phyloP scores from a whole-genome alignment of 2,113 vertebrate genomes.

The Axis porcinus region DNA sequence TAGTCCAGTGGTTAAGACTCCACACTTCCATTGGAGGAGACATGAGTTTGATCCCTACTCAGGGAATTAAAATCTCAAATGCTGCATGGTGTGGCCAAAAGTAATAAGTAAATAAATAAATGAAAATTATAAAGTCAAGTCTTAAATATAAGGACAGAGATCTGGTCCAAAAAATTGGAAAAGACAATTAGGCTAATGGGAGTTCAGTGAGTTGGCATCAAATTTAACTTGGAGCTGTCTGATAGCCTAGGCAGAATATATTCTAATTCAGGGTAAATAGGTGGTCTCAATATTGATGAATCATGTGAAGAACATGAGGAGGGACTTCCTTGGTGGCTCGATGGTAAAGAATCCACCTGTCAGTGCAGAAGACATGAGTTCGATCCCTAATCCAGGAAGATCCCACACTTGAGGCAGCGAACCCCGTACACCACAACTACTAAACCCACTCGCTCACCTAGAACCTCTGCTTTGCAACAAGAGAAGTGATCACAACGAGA shows the following conservation, averaged over 20 bases:
- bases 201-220: not conserved
- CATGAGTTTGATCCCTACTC: not conserved
- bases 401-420: not conserved
- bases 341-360: not conserved
- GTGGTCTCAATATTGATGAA: not conserved
- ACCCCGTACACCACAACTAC: not conserved
- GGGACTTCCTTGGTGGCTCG: not conserved
- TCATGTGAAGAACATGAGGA: not conserved
- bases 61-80: not conserved
- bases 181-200: not conserved
- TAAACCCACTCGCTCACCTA: not conserved
- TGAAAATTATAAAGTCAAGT: not conserved
- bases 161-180: not conserved
- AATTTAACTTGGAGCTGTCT: not conserved
- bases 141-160: not conserved
- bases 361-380: not conserved
- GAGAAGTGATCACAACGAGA: not conserved
- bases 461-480: not conserved
- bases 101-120: not conserved
- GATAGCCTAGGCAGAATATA: not conserved
- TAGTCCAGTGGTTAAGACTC: not conserved
- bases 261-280: not conserved
- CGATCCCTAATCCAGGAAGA: not conserved
- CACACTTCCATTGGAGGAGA: not conserved
- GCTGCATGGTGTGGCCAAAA: not conserved